phyloP scores from a whole-genome alignment of 2,797 vertebrate genomes.

The Enteromius radiatus region DNA sequence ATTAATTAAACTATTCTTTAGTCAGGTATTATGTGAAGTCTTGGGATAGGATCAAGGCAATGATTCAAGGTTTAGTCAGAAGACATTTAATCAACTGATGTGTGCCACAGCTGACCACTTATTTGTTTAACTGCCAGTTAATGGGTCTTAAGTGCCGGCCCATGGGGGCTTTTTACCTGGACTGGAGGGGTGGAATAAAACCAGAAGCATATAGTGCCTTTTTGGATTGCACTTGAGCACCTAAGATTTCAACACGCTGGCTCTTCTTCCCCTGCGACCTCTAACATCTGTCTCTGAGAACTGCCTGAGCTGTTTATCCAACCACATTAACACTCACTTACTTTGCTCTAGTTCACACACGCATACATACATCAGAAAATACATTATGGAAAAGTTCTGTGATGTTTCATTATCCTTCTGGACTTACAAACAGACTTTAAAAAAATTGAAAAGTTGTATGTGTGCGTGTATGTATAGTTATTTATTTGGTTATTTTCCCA shows the following conservation, averaged over 20 bases:
- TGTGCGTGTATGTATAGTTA: too few relatives aligned
- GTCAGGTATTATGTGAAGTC: not conserved
- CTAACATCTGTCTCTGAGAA: constrained; percentile 39
- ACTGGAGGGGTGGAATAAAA: not conserved
- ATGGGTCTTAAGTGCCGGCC: constrained; percentile 24
- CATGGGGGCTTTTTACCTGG: not conserved
- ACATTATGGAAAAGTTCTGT: not conserved
- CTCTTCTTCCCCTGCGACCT: constrained; percentile 3
- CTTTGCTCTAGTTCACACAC: constrained; percentile 11
- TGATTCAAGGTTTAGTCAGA: not conserved
- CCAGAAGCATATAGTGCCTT: not conserved
- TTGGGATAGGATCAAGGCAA: not conserved
- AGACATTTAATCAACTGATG: constrained; percentile 25
- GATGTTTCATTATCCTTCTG: not conserved
- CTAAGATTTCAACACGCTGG: constrained; percentile 22
- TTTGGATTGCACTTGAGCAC: constrained; percentile 26
- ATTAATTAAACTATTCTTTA: not conserved
- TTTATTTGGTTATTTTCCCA: too few relatives aligned
- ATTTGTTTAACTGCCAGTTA: constrained; percentile 35
- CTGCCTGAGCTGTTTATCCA: constrained; percentile 14
- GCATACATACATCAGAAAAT: not conserved
- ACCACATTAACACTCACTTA: not conserved
- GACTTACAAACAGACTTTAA: not conserved
- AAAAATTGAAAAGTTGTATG: too few relatives aligned
- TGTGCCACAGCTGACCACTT: constrained; percentile 16